phyloP scores from a whole-genome alignment of 2,888 invertebrate genomes.

The Melieria omissa region DNA sequence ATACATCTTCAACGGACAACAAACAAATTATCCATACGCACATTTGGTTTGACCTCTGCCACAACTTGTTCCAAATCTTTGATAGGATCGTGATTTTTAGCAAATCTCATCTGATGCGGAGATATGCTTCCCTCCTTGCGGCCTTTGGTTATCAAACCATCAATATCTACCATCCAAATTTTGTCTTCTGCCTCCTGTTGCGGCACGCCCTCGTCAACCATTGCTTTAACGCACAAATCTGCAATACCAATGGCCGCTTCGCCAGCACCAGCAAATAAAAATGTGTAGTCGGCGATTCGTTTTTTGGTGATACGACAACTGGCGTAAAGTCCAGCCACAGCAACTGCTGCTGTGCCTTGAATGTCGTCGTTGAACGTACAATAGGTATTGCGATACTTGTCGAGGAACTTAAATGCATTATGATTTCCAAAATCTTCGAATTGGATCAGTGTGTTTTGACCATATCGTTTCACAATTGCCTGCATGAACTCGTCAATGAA shows the following conservation, averaged over 20 bases:
- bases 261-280: constrained; percentile 91
- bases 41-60: constrained; percentile 88
- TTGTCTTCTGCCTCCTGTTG: constrained; percentile 81
- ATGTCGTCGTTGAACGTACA: constrained; percentile 99
- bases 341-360: constrained; percentile 96
- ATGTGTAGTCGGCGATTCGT: constrained; percentile 85
- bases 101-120: constrained; percentile 78
- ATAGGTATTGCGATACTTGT: constrained; percentile 89
- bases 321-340: constrained; percentile 85
- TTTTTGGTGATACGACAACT: constrained; percentile 69
- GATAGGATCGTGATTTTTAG: constrained; percentile 82
- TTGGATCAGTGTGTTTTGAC: constrained; percentile 86
- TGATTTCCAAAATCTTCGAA: constrained; percentile 98
- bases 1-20: not conserved
- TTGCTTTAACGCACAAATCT: constrained; percentile 86
- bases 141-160: constrained; percentile 84
- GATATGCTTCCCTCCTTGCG: constrained; percentile 74
- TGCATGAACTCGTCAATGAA: constrained; percentile 98
- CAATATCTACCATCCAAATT: constrained; percentile 96
- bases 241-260: constrained; percentile 96
- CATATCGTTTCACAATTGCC: constrained; percentile 87
- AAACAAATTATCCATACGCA: constrained; percentile 64
- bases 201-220: constrained; percentile 77
- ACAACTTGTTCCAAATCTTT: constrained; percentile 84
- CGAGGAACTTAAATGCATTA: constrained; percentile 95